phyloP scores from a whole-genome alignment of 2,888 invertebrate species.

The Colostygia pectinataria region DNA sequence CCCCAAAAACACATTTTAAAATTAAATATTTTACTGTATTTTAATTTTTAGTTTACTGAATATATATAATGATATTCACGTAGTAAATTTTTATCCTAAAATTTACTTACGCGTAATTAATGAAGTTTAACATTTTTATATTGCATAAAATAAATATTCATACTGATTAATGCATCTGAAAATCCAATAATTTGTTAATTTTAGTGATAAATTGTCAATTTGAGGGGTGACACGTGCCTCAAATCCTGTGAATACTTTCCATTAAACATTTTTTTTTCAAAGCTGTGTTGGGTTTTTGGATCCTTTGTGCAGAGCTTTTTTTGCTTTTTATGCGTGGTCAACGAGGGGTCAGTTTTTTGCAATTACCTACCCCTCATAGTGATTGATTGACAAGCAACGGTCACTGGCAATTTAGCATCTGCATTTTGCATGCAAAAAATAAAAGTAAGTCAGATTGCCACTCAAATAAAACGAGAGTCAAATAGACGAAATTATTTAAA shows the following conservation, averaged over 20 bases:
- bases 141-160: not conserved
- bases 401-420: slow-evolving; percentile 69
- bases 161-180: not conserved
- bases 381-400: slow-evolving; percentile 80
- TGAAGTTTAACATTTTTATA: too few relatives aligned
- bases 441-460: slow-evolving; percentile 35
- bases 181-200: slow-evolving; percentile 22
- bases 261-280: slow-evolving; percentile 64
- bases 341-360: slow-evolving; percentile 79
- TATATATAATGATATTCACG: too few relatives aligned
- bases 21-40: too few relatives aligned
- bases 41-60: too few relatives aligned
- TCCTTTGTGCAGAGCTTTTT: slow-evolving; percentile 53
- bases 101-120: too few relatives aligned
- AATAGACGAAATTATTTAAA: not conserved
- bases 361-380: slow-evolving; percentile 51
- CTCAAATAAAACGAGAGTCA: not conserved
- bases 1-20: too few relatives aligned
- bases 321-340: slow-evolving; percentile 71
- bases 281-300: slow-evolving; percentile 60
- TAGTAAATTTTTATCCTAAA: too few relatives aligned
- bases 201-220: slow-evolving; percentile 44
- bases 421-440: slow-evolving; percentile 51
- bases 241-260: slow-evolving; percentile 54
- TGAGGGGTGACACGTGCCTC: slow-evolving; percentile 60